Base-by-base conservation (phyloP, 2,888 invertebrate genomes). In the Electrophaes corylata region DNA sequence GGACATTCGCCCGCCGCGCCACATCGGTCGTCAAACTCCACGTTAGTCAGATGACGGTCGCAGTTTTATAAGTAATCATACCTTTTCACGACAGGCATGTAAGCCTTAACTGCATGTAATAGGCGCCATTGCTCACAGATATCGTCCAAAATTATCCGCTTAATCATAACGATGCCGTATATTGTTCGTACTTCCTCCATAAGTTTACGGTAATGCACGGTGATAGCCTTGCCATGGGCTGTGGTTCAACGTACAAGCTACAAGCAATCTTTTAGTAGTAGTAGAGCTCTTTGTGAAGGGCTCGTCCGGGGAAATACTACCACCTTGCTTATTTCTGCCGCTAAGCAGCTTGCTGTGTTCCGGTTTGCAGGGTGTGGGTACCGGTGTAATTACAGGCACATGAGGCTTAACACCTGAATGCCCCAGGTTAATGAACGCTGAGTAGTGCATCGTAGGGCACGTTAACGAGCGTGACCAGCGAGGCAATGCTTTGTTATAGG, bases 101-200 rank as follows among this genome's bases (percentile, higher is more conserved):
- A 67, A 67, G 58, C 29, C 51, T 54, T 65, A 71, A 70, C 70
- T 62, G 66, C 66, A 41, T 68, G 57, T 75, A 78, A 78, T 79
- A 70, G 72, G 66, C 60, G 66, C 63, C 67, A 67, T 71, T 64
- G 61, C 67, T 78, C 72, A 77, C 70, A 73, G 72, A 75, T 75
- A 78, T 73, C 72, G 67, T 71, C 79, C 75, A 64, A 82, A 84
- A 81, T 81, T 77, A 78, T 78, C 76, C 78, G 75, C 65, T 81
- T 83, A 81, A 80, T 82, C 81, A 79, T 79, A 83, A 81, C 77
- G 70, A 78, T 75, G 62, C 68, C 55, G 73, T 62, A 76, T 81
- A 81, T 75, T 66, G 75, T 80, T 77, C 75, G 71, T 74, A 76
- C 72, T 69, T 70, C 69, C 70, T 69, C 65, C 70, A 69, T 72